Percentiles rank a stretch among this genome's conserved stretches.
Evolutionary conservation across 2,797 vertebrate species (phyloP).

Genomic region (Buceros bicornis): DNA sequence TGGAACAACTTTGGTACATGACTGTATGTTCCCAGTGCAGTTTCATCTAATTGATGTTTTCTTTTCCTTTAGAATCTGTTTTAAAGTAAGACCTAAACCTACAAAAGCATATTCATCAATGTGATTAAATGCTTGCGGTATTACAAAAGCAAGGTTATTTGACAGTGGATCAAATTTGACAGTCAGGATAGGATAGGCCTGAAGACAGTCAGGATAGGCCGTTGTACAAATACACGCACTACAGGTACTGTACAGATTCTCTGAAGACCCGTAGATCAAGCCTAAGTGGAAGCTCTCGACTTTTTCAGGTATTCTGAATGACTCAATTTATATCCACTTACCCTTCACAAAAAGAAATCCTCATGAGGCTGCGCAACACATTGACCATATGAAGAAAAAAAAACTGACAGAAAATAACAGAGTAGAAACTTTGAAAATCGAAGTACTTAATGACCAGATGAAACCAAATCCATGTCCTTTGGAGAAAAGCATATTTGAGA

Average conservation of each 20-base stretch:
- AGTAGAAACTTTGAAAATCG: constrained; percentile 66
- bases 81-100: neutral
- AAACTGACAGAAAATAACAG: neutral
- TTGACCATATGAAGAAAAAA: neutral
- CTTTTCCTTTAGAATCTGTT: neutral
- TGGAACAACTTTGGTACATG: neutral
- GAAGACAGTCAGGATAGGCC: neutral
- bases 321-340: constrained; percentile 57
- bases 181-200: no score
- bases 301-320: constrained; percentile 84
- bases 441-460: constrained; percentile 70
- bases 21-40: neutral
- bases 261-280: neutral
- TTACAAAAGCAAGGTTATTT: neutral
- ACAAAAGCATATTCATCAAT: neutral
- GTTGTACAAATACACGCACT: neutral
- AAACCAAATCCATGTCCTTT: constrained; percentile 82
- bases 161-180: neutral
- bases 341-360: constrained; percentile 38
- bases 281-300: neutral
- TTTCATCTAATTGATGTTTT: neutral
- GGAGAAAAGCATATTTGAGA: constrained; percentile 83
- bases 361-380: neutral
- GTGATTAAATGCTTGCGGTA: neutral
- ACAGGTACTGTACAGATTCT: neutral